These are phyloP conservation scores for Myathropa florea DNA, from an alignment of 2,888 invertebrate genomes.

Conservation along the genomic window DNA sequence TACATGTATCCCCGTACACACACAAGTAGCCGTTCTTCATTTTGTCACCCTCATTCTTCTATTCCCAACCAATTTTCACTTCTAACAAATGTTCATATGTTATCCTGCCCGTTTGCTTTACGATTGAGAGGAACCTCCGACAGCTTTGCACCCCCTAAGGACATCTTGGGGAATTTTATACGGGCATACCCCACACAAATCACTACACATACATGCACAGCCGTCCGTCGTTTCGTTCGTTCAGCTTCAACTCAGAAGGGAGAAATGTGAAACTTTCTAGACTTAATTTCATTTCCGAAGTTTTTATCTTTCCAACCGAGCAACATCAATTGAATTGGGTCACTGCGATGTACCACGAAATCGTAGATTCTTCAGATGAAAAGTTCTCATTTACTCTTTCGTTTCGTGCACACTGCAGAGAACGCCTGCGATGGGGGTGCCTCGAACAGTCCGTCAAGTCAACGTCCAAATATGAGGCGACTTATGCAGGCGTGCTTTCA, in stretches of 20 bases:
- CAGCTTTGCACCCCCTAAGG: conserved; percentile 22
- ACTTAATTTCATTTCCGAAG: conserved; percentile 65
- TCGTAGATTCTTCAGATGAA: conserved; percentile 34
- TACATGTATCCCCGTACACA: neutral
- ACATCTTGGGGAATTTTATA: conserved; percentile 25
- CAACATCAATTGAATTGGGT: conserved; percentile 52
- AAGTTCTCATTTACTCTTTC: conserved; percentile 26
- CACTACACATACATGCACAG: neutral
- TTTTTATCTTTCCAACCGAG: conserved; percentile 43
- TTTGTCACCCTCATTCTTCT: neutral
- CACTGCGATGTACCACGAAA: conserved; percentile 33
- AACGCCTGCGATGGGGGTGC: neutral
- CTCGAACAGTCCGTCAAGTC: neutral
- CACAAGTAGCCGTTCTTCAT: neutral
- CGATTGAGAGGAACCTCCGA: conserved; percentile 6
- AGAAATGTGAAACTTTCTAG: conserved; percentile 59
- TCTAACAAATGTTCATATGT: conserved; percentile 31
- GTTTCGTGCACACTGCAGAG: neutral
- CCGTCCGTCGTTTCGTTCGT: neutral
- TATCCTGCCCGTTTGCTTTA: conserved; percentile 17
- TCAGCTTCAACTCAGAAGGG: conserved; percentile 18
- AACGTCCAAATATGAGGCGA: neutral
- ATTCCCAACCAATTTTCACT: conserved; percentile 1
- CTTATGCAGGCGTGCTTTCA: neutral
- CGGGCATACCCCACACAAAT: neutral